Conservation (phyloP, 2,113 vertebrate species). For the mouse (Mus musculus) region GRCm39 chr14:122782501-122783000, state of each 20-base stretch:
- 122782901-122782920: not conserved
- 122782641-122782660: not conserved
- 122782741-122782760: not conserved
- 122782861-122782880: not conserved
- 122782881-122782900: not conserved
- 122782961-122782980: not conserved
- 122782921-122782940: not conserved
- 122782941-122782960: not conserved
- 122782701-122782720: not conserved
- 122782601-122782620: not conserved
- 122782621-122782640: not conserved
- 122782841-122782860: not conserved
- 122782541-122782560: not conserved
- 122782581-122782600: not conserved
- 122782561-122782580: not conserved
- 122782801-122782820: not conserved
- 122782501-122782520: not conserved
- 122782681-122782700: not conserved
- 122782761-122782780: not conserved
- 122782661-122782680: not conserved
- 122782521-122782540: not conserved
- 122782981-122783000: not conserved
- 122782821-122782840: not conserved
- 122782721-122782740: not conserved
- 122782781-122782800: not conserved